Conservation (phyloP, 2,797 vertebrate genomes). For the Siniperca scherzeri region DNA sequence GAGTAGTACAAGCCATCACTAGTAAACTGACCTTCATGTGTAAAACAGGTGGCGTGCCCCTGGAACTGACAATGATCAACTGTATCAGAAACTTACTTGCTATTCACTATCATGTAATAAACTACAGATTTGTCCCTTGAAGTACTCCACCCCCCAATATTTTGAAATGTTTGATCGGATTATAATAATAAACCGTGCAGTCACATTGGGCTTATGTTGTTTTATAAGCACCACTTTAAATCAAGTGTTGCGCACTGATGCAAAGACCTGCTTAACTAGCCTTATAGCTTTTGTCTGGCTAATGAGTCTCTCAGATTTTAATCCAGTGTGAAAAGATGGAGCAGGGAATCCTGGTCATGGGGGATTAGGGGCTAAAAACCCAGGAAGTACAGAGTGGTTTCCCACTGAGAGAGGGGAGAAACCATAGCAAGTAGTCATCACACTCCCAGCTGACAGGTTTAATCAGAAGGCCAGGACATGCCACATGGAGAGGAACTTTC, state of each 20-base stretch:
- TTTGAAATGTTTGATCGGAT: conserved; percentile 18
- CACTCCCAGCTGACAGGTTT: conserved; percentile 8
- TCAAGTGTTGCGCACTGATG: conserved; percentile 41
- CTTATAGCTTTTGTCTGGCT: conserved; percentile 42
- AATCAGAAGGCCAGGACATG: background rate
- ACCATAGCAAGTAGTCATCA: background rate
- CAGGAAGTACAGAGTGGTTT: conserved; percentile 9
- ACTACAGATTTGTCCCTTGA: background rate
- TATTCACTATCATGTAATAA: background rate
- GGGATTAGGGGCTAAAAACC: conserved; percentile 49
- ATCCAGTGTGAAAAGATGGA: conserved; percentile 57
- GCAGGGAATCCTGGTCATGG: conserved; percentile 29
- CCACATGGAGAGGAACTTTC: background rate
- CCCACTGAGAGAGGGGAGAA: background rate
- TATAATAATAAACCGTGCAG: conserved; percentile 24
- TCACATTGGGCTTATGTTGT: conserved; percentile 10
- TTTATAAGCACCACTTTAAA: conserved; percentile 21
- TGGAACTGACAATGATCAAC: background rate
- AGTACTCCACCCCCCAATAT: background rate
- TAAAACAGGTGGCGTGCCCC: background rate
- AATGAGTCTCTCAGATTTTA: conserved; percentile 54
- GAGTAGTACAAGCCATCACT: background rate
- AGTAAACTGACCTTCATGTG: background rate
- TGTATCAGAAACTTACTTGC: background rate
- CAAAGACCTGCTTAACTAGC: conserved; percentile 52